Percentiles rank a stretch among this genome's conserved stretches.
phyloP scores from a whole-genome alignment of 1,140 invertebrate genomes.

The Calephelis virginiensis region DNA sequence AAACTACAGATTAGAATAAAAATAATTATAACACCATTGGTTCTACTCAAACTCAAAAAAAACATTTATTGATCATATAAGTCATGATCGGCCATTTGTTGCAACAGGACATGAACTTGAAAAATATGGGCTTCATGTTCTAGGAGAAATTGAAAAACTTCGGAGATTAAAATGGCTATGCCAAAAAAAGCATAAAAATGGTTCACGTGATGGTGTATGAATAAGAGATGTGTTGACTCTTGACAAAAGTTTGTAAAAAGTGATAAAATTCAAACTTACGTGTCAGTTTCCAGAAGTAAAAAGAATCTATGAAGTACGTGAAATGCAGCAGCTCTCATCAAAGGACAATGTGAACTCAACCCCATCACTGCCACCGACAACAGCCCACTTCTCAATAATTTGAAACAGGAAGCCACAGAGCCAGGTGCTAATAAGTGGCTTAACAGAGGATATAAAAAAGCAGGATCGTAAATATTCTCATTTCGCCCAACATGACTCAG shows the following conservation, averaged over 20 bases:
- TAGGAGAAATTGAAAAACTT: too few species aligned
- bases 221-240: not conserved
- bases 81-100: too few species aligned
- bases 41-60: too few species aligned
- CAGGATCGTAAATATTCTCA: constrained; percentile 83
- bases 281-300: constrained; percentile 82
- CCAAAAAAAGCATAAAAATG: too few species aligned
- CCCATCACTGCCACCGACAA: constrained; percentile 83
- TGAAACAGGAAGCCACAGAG: constrained; percentile 82
- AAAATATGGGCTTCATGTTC: too few species aligned
- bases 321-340: constrained; percentile 82
- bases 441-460: constrained; percentile 85
- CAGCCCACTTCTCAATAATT: constrained; percentile 82
- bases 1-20: too few species aligned
- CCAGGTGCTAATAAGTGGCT: constrained; percentile 82
- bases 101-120: too few species aligned
- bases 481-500: constrained; percentile 42
- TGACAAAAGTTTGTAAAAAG: not conserved
- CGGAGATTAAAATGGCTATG: too few species aligned
- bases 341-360: constrained; percentile 79
- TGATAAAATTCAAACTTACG: constrained; percentile 62
- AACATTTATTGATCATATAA: too few species aligned
- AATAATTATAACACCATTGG: too few species aligned
- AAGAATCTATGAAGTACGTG: constrained; percentile 84
- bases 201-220: not conserved